Conservation (phyloP, 2,797 vertebrate species). For the Ceryle rudis region DNA sequence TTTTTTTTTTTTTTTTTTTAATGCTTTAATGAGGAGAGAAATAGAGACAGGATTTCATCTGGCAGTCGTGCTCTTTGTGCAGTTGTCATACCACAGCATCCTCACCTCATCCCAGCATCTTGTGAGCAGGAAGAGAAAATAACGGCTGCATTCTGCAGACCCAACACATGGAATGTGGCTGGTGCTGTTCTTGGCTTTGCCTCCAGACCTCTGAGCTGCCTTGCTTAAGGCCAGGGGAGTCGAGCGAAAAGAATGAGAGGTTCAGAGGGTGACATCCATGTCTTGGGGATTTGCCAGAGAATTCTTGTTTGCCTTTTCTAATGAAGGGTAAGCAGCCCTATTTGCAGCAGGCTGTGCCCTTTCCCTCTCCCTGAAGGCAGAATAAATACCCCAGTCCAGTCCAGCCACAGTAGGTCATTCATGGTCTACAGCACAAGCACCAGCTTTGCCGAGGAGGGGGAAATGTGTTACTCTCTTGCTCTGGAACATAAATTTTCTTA, state of each 20-base stretch:
- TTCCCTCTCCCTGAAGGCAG: background rate
- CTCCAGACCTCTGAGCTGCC: background rate
- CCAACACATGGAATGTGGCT: fast-evolving
- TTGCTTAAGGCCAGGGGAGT: background rate
- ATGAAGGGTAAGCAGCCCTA: background rate
- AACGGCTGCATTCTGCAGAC: background rate
- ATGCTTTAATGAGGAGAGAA: background rate
- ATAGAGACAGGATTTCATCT: background rate
- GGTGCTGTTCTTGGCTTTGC: background rate
- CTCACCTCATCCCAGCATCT: fast-evolving
- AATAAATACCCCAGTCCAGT: background rate
- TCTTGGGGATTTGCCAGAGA: background rate
- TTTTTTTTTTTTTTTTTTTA: background rate
- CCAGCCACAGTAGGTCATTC: background rate
- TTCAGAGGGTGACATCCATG: background rate
- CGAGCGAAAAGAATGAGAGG: background rate
- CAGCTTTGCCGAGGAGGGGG: background rate
- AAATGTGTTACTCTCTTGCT: background rate
- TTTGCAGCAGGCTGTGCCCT: background rate
- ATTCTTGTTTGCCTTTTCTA: background rate
- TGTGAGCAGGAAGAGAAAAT: background rate
- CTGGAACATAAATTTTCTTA: background rate
- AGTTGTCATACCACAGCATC: background rate
- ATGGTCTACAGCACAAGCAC: background rate
- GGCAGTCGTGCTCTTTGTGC: background rate